These are phyloP conservation scores for Deilephila elpenor DNA, from an alignment of 2,888 invertebrate genomes.

Conservation along the genomic window DNA sequence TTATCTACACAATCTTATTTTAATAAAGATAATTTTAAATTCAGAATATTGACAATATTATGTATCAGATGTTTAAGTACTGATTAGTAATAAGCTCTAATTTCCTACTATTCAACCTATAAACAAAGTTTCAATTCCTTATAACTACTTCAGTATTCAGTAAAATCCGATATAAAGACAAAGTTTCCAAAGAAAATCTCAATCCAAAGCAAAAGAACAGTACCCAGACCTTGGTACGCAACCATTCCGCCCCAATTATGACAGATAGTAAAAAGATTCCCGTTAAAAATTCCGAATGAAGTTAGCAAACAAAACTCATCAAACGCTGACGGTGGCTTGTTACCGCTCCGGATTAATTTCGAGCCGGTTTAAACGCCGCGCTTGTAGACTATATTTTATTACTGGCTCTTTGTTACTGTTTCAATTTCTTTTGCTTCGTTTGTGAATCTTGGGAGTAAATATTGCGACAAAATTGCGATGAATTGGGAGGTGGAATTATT, in stretches of 20 bases:
- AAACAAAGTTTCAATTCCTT: too few species aligned
- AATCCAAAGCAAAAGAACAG: background rate
- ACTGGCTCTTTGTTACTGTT: slow-evolving; percentile 5
- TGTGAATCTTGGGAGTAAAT: slow-evolving; percentile 12
- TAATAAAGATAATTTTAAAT: too few species aligned
- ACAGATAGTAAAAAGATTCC: slow-evolving; percentile 13
- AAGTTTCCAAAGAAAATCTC: background rate
- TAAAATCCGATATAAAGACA: too few species aligned
- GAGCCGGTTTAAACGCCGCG: background rate
- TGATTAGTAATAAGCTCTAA: too few species aligned
- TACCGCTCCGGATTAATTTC: slow-evolving; percentile 20
- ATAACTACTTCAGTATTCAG: too few species aligned
- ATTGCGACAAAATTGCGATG: background rate
- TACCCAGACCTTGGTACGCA: background rate
- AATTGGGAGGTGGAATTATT: background rate
- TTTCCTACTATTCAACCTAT: too few species aligned
- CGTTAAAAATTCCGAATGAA: slow-evolving; percentile 21
- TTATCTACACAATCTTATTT: too few species aligned
- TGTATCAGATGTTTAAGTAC: too few species aligned
- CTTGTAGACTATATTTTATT: slow-evolving; percentile 19
- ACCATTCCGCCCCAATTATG: background rate
- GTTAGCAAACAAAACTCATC: slow-evolving; percentile 29
- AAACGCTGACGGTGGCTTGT: slow-evolving; percentile 16
- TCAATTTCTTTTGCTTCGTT: slow-evolving; percentile 21
- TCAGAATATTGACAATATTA: too few species aligned